These are phyloP conservation scores for Rhabdomys pumilio DNA, from an alignment of 2,797 vertebrate genomes.

Conservation along the genomic window DNA sequence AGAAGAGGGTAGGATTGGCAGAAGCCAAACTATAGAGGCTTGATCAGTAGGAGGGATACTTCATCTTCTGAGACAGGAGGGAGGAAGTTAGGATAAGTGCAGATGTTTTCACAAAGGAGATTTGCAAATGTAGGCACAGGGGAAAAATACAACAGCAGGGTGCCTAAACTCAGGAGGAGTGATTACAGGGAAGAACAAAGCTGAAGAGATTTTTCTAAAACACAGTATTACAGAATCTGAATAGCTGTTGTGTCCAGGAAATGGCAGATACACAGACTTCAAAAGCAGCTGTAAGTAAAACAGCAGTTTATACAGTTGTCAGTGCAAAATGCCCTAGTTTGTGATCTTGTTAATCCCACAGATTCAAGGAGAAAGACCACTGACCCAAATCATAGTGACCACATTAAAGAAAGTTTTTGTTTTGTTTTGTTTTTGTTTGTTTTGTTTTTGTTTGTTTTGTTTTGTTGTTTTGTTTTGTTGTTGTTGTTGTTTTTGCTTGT, in stretches of 20 bases:
- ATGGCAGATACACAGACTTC: constrained; percentile 29
- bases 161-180: constrained; percentile 55
- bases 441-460: too few species aligned
- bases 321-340: background rate
- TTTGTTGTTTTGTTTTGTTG: too few species aligned
- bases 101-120: constrained; percentile 75
- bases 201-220: constrained; percentile 48
- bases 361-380: background rate
- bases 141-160: constrained; percentile 68
- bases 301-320: constrained; percentile 37
- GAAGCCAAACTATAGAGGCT: constrained; percentile 38
- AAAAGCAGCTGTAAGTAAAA: constrained; percentile 57
- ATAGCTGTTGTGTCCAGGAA: constrained; percentile 59
- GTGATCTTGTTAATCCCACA: background rate
- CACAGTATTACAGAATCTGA: background rate
- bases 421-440: too few species aligned
- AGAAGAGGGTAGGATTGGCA: background rate
- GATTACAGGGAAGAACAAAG: constrained; percentile 61
- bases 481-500: background rate
- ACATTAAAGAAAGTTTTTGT: background rate
- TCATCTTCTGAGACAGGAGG: constrained; percentile 65
- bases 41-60: constrained; percentile 58
- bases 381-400: background rate
- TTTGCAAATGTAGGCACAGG: constrained; percentile 45
- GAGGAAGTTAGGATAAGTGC: constrained; percentile 52